Evolutionary conservation across 2,888 invertebrate species (phyloP).

Genomic region (Eristalinus aeneus): DNA sequence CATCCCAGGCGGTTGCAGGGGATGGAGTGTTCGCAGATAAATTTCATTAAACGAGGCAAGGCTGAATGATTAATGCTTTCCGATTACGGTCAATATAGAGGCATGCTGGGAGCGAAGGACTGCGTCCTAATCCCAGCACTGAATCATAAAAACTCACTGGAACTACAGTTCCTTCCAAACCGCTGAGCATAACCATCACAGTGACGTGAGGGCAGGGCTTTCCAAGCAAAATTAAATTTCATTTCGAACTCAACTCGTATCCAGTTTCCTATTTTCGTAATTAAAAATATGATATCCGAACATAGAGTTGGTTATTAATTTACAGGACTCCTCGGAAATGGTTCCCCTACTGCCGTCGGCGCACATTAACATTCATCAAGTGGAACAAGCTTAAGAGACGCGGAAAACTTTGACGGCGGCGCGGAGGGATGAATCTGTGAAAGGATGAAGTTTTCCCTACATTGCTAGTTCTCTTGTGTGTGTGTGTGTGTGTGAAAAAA

Average conservation of each 20-base stretch:
- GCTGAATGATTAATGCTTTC: neutral
- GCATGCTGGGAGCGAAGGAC: neutral
- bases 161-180: neutral
- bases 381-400: neutral
- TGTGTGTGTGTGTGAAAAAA: neutral
- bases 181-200: neutral
- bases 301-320: neutral
- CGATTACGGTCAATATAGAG: neutral
- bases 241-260: conserved; percentile 24
- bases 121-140: neutral
- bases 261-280: conserved; percentile 21
- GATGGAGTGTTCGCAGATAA: neutral
- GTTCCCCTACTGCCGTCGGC: neutral
- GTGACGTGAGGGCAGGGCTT: neutral
- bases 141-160: neutral
- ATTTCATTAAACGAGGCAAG: neutral
- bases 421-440: neutral
- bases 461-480: neutral
- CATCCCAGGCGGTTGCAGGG: neutral
- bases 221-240: neutral
- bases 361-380: neutral
- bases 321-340: neutral
- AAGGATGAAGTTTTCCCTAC: neutral
- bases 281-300: conserved; percentile 20
- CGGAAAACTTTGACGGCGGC: neutral